phyloP scores from a whole-genome alignment of 2,113 vertebrate species.

The Tetrax tetrax region DNA sequence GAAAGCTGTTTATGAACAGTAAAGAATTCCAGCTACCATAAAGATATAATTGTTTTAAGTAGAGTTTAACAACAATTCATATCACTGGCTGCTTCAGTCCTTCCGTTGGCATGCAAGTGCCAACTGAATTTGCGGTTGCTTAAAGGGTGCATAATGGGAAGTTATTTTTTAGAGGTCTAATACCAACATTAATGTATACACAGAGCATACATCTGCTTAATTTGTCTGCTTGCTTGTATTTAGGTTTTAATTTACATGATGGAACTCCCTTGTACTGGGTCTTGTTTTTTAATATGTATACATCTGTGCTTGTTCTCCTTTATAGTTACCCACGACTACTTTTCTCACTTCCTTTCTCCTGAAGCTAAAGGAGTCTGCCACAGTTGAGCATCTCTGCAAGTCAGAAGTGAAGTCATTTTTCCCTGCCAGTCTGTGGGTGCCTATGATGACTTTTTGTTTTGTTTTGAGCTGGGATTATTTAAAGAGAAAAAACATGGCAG shows the following conservation, averaged over 20 bases:
- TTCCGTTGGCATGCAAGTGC: not conserved
- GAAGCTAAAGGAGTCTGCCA: not conserved
- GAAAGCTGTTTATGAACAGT: constrained; percentile 2
- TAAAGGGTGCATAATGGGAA: not conserved
- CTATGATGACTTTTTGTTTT: not conserved
- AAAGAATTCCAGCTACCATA: constrained; percentile 17
- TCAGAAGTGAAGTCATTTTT: not conserved
- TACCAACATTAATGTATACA: not conserved
- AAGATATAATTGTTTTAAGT: constrained; percentile 19
- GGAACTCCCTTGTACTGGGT: not conserved
- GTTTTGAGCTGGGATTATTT: not conserved
- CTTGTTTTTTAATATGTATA: not conserved
- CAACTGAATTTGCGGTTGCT: not conserved
- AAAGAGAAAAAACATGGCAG: not conserved
- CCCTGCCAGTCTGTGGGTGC: not conserved
- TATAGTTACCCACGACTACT: not conserved
- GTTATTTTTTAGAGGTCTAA: not conserved
- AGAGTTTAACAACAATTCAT: not conserved
- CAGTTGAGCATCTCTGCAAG: not conserved
- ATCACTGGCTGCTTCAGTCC: not conserved
- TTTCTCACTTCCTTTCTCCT: not conserved
- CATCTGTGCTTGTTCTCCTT: not conserved
- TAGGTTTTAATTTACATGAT: not conserved
- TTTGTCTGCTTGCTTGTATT: not conserved
- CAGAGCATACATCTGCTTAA: not conserved